Conservation (phyloP, 2,113 vertebrate genomes). For the Loxodonta africana region DNA sequence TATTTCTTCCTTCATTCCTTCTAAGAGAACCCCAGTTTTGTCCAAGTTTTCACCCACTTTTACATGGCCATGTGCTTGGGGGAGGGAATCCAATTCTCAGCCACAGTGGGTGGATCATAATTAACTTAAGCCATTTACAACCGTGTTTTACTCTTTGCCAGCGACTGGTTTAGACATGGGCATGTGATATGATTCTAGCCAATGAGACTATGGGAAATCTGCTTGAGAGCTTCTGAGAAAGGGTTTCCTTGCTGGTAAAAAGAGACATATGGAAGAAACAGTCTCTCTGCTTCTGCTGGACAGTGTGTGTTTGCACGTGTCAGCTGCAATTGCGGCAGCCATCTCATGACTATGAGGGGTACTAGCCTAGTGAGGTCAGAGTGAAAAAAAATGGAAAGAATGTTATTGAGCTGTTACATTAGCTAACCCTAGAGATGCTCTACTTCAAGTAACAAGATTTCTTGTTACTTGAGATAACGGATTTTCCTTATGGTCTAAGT, state of each 20-base stretch:
- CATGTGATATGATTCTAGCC: neutral
- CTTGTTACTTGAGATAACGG: slow-evolving; percentile 24
- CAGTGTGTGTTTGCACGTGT: neutral
- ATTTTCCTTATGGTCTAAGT: slow-evolving; percentile 17
- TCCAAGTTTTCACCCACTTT: neutral
- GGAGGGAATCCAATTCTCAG: neutral
- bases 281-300: neutral
- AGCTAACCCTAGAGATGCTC: neutral
- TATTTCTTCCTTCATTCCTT: neutral
- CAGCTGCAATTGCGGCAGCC: neutral
- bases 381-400: neutral
- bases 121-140: neutral
- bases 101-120: neutral
- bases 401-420: neutral
- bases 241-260: neutral
- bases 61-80: neutral
- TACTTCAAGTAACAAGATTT: neutral
- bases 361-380: neutral
- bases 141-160: neutral
- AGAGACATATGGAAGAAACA: slow-evolving; percentile 18
- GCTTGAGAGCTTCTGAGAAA: neutral
- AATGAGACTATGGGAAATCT: neutral
- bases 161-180: neutral
- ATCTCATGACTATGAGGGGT: neutral
- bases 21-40: neutral